Evolutionary conservation across 2,113 vertebrate genomes (phyloP).

Genomic region (Pampusana beccarii): DNA sequence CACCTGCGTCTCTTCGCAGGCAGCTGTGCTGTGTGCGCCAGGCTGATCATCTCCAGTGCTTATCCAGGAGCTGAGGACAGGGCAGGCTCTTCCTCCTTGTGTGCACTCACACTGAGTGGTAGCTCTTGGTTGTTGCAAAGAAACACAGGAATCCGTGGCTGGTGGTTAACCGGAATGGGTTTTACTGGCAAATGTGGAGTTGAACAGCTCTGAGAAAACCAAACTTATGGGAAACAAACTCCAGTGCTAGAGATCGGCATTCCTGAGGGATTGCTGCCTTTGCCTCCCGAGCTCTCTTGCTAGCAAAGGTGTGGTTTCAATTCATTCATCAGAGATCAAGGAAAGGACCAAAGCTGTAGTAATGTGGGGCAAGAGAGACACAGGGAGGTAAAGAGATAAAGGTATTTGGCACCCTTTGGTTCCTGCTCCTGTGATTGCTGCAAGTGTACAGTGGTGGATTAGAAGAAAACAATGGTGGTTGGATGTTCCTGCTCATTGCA

Average conservation of each 20-base stretch:
- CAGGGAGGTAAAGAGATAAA: neutral
- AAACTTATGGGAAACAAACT: neutral
- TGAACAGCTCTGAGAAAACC: neutral
- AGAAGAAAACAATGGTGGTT: neutral
- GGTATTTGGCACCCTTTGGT: neutral
- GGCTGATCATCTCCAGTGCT: neutral
- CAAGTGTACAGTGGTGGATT: neutral
- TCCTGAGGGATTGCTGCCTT: neutral
- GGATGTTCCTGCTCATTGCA: neutral
- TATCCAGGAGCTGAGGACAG: neutral
- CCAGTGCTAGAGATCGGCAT: neutral
- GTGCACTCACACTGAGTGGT: too few relatives aligned
- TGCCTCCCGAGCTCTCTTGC: neutral
- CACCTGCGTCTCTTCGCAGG: neutral
- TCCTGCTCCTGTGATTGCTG: neutral
- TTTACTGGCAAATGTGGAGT: neutral
- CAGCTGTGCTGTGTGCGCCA: neutral
- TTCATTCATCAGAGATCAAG: neutral
- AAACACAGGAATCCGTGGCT: neutral
- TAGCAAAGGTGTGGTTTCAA: neutral
- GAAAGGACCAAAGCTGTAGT: neutral
- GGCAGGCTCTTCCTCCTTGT: fast-evolving
- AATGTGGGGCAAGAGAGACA: neutral
- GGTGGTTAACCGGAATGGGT: neutral
- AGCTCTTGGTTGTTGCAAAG: neutral